phyloP scores from a whole-genome alignment of 2,797 vertebrate species.

The Masticophis lateralis region DNA sequence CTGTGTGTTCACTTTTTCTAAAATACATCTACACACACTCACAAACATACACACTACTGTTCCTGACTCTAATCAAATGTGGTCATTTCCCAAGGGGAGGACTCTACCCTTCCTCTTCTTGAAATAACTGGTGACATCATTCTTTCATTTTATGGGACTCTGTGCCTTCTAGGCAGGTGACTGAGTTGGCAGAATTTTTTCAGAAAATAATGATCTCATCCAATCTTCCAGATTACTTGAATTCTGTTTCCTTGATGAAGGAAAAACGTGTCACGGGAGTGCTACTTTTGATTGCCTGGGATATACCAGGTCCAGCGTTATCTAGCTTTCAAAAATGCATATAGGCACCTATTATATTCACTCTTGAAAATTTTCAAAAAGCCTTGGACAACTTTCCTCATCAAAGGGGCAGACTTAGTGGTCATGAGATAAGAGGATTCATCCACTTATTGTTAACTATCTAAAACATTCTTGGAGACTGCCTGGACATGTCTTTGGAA shows the following conservation, averaged over 20 bases:
- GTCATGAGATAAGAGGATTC: neutral
- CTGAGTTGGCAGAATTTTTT: constrained; percentile 21
- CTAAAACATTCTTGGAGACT: neutral
- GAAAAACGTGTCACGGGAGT: neutral
- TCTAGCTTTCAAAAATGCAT: neutral
- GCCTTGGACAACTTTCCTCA: neutral
- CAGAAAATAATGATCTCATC: constrained; percentile 23
- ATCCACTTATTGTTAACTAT: neutral
- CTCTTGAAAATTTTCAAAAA: neutral
- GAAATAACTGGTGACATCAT: constrained; percentile 73
- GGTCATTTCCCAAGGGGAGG: constrained; percentile 63
- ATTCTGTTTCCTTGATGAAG: constrained; percentile 47
- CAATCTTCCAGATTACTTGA: constrained; percentile 36
- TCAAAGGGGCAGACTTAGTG: neutral
- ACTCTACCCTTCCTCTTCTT: constrained; percentile 70
- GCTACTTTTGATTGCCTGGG: neutral
- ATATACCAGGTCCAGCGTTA: neutral
- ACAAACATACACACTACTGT: constrained; percentile 55
- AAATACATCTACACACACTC: constrained; percentile 48
- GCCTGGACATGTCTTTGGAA: neutral
- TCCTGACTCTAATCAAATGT: constrained; percentile 66
- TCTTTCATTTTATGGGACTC: constrained; percentile 24
- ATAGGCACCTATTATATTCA: neutral
- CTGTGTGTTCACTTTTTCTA: constrained; percentile 71
- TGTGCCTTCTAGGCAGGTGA: constrained; percentile 38